Conservation (phyloP, 2,113 vertebrate genomes). For the Thunnus thynnus region DNA sequence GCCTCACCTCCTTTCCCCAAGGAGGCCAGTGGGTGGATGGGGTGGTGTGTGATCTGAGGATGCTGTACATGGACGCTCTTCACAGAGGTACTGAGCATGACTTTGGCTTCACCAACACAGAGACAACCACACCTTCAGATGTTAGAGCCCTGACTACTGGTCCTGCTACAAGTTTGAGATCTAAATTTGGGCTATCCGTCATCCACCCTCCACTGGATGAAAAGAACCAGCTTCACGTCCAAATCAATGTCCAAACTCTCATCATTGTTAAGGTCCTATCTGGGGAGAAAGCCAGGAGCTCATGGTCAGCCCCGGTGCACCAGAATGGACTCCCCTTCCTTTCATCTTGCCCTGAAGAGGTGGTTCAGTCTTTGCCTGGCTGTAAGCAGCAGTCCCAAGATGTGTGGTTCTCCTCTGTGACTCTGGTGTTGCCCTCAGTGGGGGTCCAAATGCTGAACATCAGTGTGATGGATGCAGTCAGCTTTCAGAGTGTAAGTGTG, state of each 20-base stretch:
- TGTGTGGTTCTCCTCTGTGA: constrained; percentile 80
- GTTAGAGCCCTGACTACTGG: background rate
- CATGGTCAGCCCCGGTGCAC: constrained; percentile 81
- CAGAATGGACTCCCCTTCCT: constrained; percentile 73
- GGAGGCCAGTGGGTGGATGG: constrained; percentile 81
- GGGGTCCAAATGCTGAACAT: constrained; percentile 72
- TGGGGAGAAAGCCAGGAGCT: constrained; percentile 73
- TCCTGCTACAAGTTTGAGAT: background rate
- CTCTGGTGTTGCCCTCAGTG: constrained; percentile 58
- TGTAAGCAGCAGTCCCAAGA: constrained; percentile 67
- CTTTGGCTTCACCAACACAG: constrained; percentile 34
- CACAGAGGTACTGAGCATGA: constrained; percentile 53
- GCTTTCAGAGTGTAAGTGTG: constrained; percentile 74
- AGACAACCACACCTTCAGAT: constrained; percentile 32
- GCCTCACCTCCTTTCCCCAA: constrained; percentile 49
- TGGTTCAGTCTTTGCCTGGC: constrained; percentile 44
- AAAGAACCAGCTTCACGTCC: constrained; percentile 75
- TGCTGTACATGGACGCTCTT: constrained; percentile 78
- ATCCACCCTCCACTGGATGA: constrained; percentile 74
- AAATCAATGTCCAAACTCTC: constrained; percentile 62
- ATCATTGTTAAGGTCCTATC: constrained; percentile 77
- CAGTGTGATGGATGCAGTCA: constrained; percentile 66
- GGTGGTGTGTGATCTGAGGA: constrained; percentile 82
- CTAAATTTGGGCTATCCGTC: constrained; percentile 69
- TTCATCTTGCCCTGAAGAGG: constrained; percentile 74